phyloP scores from a whole-genome alignment of 1,140 invertebrate genomes.

The Brachionus rubens region DNA sequence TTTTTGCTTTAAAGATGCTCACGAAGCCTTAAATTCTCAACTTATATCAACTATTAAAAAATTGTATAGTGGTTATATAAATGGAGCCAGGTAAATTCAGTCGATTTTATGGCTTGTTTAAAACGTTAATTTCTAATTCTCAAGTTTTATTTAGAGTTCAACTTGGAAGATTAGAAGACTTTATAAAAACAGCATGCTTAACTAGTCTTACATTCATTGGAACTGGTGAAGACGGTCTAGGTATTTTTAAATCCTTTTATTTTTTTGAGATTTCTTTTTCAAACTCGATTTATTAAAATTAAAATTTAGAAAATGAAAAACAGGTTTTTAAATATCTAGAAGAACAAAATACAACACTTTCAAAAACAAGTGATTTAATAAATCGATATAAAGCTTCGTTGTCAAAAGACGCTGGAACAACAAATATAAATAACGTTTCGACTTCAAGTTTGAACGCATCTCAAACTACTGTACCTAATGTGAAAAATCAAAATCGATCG shows the following conservation, averaged over 20 bases:
- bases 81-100: constrained; percentile 69
- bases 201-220: constrained; percentile 87
- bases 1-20: neutral
- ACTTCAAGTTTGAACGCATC: neutral
- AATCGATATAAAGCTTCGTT: constrained; percentile 26
- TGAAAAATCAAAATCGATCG: neutral
- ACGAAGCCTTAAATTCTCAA: constrained; percentile 40
- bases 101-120: neutral
- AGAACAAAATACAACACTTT: constrained; percentile 12
- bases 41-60: constrained; percentile 81
- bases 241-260: neutral
- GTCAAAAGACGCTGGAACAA: neutral
- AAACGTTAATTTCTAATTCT: too few relatives aligned
- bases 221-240: constrained; percentile 44
- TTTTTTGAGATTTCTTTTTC: too few relatives aligned
- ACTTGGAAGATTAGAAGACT: constrained; percentile 82
- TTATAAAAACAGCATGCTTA: constrained; percentile 89
- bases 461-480: neutral
- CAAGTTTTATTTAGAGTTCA: too few relatives aligned
- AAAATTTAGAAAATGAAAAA: constrained; percentile 38
- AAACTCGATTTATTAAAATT: neutral
- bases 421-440: neutral
- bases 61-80: constrained; percentile 94
- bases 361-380: constrained; percentile 38
- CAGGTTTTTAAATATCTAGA: constrained; percentile 30